Percentiles rank a stretch among this genome's conserved stretches.
Evolutionary conservation across 2,113 vertebrate genomes (phyloP).

Genomic region (Labrus mixtus): DNA sequence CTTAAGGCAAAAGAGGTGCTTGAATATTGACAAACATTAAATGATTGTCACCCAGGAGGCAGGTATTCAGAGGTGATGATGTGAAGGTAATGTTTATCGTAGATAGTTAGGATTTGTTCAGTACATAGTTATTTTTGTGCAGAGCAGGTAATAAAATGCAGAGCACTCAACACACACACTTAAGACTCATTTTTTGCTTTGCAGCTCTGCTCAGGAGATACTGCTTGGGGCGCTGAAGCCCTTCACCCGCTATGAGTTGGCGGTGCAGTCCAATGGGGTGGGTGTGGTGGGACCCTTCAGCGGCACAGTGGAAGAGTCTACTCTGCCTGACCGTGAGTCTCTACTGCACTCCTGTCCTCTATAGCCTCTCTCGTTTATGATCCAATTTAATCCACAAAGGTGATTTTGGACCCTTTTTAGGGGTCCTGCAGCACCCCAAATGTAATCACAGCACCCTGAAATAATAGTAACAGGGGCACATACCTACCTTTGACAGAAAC

Average conservation of each 20-base stretch:
- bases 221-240: conserved; percentile 92
- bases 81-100: not conserved
- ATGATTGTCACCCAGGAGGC: too few species aligned
- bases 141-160: not conserved
- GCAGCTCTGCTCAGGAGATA: conserved; percentile 92
- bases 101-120: not conserved
- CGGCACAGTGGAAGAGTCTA: conserved; percentile 90
- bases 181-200: conserved; percentile 32
- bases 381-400: too few species aligned
- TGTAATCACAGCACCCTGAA: too few species aligned
- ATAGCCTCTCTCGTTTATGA: too few species aligned
- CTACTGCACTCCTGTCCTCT: not conserved
- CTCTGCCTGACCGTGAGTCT: conserved; percentile 93
- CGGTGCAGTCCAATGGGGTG: conserved; percentile 92
- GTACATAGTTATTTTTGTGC: not conserved
- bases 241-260: conserved; percentile 95
- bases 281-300: conserved; percentile 92
- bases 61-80: not conserved
- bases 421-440: too few species aligned
- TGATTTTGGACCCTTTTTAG: too few species aligned
- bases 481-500: too few species aligned
- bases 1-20: too few species aligned
- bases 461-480: too few species aligned
- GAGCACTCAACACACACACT: not conserved
- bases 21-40: too few species aligned